Conservation (phyloP, 2,888 invertebrate species). For the Chymomyza fuscimana region DNA sequence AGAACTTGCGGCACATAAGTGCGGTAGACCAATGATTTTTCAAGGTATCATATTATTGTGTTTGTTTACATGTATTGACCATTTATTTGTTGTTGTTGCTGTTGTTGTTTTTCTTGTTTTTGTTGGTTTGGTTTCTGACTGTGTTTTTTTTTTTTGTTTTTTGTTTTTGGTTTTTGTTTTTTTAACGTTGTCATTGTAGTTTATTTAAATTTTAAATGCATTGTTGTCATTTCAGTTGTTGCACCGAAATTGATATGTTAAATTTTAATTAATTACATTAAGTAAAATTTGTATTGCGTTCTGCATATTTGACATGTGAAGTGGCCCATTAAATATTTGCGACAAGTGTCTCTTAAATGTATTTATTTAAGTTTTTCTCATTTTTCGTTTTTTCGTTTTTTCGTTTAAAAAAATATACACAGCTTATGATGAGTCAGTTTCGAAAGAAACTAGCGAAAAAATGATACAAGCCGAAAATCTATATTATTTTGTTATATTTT, state of each 20-base stretch:
- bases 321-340: constrained; percentile 46
- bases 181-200: constrained; percentile 17
- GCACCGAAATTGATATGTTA: constrained; percentile 62
- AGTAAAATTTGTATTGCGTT: constrained; percentile 41
- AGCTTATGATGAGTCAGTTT: background rate
- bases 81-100: constrained; percentile 24
- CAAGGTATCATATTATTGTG: constrained; percentile 65
- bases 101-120: constrained; percentile 12
- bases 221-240: constrained; percentile 6
- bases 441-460: too few species aligned
- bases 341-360: background rate
- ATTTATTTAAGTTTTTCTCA: background rate
- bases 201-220: constrained; percentile 27
- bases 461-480: too few species aligned
- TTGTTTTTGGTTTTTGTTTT: background rate
- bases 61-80: constrained; percentile 3
- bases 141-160: background rate
- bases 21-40: constrained; percentile 77
- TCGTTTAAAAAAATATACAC: background rate
- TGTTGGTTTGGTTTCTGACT: constrained; percentile 7
- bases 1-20: constrained; percentile 78
- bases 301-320: constrained; percentile 55
- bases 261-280: constrained; percentile 71
- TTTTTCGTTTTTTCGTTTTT: background rate
- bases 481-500: too few species aligned